phyloP scores from a whole-genome alignment of 1,140 invertebrate genomes.

The Trachymyrmex cornetzi region DNA sequence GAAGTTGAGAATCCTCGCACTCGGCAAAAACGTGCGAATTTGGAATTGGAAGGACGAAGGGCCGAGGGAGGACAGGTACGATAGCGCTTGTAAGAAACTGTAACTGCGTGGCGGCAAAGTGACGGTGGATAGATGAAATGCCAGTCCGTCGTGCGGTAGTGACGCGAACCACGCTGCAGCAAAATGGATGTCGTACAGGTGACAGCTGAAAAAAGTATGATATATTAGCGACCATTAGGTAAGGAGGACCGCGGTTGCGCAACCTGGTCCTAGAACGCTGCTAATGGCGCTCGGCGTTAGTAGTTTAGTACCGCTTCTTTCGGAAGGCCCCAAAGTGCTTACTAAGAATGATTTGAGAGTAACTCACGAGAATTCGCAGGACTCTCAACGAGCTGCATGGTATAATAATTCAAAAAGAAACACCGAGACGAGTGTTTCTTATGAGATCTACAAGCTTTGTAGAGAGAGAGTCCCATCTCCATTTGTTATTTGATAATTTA shows the following conservation, averaged over 20 bases:
- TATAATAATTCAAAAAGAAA: slow-evolving; percentile 31
- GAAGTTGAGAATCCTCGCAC: slow-evolving; percentile 56
- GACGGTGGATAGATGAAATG: slow-evolving; percentile 73
- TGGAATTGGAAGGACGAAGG: slow-evolving; percentile 31
- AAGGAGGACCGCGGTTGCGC: slow-evolving; percentile 34
- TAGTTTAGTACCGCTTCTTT: slow-evolving; percentile 34
- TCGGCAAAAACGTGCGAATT: slow-evolving; percentile 57
- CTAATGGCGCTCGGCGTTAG: slow-evolving; percentile 58
- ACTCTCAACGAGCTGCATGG: background rate
- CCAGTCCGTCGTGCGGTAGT: slow-evolving; percentile 56
- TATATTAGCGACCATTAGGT: slow-evolving; percentile 69
- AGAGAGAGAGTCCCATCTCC: background rate
- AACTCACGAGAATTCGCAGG: slow-evolving; percentile 30
- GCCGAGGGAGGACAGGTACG: slow-evolving; percentile 11
- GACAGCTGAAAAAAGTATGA: slow-evolving; percentile 73
- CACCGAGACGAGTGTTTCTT: background rate
- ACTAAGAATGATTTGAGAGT: slow-evolving; percentile 58
- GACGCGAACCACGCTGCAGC: slow-evolving; percentile 61
- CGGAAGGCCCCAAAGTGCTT: slow-evolving; percentile 45
- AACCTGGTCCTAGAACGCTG: background rate
- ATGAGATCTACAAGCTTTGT: background rate
- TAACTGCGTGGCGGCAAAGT: slow-evolving; percentile 59
- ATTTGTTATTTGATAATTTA: slow-evolving; percentile 10
- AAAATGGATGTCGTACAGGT: slow-evolving; percentile 67
- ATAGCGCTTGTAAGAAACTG: slow-evolving; percentile 57